Conservation (phyloP, 1,140 invertebrate species). For the Phocides pigmalion region DNA sequence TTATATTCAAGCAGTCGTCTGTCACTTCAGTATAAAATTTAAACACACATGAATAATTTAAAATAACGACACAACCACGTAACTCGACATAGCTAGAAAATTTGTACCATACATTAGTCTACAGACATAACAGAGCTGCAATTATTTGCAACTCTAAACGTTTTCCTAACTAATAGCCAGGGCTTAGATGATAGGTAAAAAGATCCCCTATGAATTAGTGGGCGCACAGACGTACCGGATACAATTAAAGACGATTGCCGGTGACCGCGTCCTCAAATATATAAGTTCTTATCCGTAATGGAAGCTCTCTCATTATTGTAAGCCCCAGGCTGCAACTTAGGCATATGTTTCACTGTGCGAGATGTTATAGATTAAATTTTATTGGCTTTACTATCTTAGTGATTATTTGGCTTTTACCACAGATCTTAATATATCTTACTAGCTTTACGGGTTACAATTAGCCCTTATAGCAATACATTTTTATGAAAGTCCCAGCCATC, state of each 20-base stretch:
- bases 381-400: too few species aligned
- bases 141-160: constrained; percentile 5
- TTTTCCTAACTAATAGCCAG: constrained; percentile 16
- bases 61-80: too few species aligned
- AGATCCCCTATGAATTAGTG: background rate
- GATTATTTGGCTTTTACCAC: too few species aligned
- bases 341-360: background rate
- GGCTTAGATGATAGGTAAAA: constrained; percentile 6
- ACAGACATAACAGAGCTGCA: background rate
- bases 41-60: too few species aligned
- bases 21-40: too few species aligned
- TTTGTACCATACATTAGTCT: constrained; percentile 33
- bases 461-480: too few species aligned
- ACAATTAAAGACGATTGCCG: constrained; percentile 75
- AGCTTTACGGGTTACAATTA: too few species aligned
- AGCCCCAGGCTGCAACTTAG: constrained; percentile 47
- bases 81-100: background rate
- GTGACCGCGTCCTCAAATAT: constrained; percentile 57
- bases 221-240: constrained; percentile 55
- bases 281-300: constrained; percentile 70
- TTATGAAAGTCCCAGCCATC: too few species aligned
- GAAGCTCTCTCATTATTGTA: constrained; percentile 75
- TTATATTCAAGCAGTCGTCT: too few species aligned
- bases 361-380: background rate
- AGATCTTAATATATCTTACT: too few species aligned